phyloP scores from a whole-genome alignment of 1,140 invertebrate genomes.

The Bilobella aurantiaca region DNA sequence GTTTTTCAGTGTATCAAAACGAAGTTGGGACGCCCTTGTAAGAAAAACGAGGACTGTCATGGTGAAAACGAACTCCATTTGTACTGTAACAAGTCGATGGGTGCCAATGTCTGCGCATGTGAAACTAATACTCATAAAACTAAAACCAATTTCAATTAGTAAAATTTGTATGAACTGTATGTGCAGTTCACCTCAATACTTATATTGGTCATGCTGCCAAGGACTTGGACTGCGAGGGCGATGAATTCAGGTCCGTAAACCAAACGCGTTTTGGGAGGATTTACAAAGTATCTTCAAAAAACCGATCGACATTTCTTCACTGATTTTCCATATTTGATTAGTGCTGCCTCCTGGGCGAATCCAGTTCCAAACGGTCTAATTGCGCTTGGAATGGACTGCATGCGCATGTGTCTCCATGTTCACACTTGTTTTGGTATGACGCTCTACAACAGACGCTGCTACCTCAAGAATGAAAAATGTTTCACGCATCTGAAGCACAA shows the following conservation, averaged over 20 bases:
- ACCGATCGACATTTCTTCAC: neutral
- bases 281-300: slow-evolving; percentile 4
- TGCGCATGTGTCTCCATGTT: slow-evolving; percentile 22
- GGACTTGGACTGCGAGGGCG: slow-evolving; percentile 22
- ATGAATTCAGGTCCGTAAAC: slow-evolving; percentile 13
- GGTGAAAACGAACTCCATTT: slow-evolving; percentile 16
- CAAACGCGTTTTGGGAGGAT: too few relatives aligned
- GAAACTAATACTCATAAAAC: too few relatives aligned
- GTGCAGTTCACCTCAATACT: slow-evolving; percentile 2
- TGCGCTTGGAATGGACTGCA: slow-evolving; percentile 19
- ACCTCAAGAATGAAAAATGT: slow-evolving; percentile 28
- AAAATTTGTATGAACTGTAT: neutral
- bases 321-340: neutral
- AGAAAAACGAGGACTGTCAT: slow-evolving; percentile 16
- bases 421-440: slow-evolving; percentile 28
- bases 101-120: slow-evolving; percentile 24
- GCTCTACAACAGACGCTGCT: slow-evolving; percentile 14
- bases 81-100: slow-evolving; percentile 25
- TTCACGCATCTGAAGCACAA: slow-evolving; percentile 17
- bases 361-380: slow-evolving; percentile 17
- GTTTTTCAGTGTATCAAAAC: slow-evolving; percentile 30
- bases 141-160: too few relatives aligned
- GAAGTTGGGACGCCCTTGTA: slow-evolving; percentile 17
- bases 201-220: slow-evolving; percentile 19
- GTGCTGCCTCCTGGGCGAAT: slow-evolving; percentile 17